phyloP scores from a whole-genome alignment of 2,797 vertebrate genomes.

The Enteromius trimaculatus region DNA sequence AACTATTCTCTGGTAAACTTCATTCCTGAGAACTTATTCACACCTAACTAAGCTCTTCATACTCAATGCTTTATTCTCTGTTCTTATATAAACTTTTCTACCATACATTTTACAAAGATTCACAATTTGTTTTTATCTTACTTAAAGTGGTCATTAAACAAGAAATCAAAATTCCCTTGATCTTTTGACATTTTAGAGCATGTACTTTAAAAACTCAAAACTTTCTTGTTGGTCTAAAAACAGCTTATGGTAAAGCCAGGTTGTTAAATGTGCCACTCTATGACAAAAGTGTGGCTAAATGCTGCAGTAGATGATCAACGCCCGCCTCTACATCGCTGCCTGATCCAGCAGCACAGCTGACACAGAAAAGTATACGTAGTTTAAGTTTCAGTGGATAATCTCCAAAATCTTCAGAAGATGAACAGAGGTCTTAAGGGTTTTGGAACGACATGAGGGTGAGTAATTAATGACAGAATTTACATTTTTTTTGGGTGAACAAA shows the following conservation, averaged over 20 bases:
- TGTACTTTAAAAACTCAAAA: not conserved
- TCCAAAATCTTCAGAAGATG: too few species aligned
- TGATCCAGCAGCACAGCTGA: not conserved
- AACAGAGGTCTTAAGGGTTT: too few species aligned
- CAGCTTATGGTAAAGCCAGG: not conserved
- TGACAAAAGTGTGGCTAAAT: not conserved
- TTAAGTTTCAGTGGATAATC: too few species aligned
- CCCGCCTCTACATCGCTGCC: not conserved
- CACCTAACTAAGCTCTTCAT: not conserved
- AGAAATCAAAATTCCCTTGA: not conserved
- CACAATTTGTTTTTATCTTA: not conserved
- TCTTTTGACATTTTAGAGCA: not conserved
- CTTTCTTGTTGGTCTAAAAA: not conserved
- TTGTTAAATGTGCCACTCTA: not conserved
- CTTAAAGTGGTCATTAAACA: not conserved
- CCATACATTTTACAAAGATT: not conserved
- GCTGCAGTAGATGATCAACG: not conserved
- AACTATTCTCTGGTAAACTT: not conserved
- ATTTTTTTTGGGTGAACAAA: too few species aligned
- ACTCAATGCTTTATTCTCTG: not conserved
- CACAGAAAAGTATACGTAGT: too few species aligned
- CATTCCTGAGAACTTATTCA: constrained; percentile 12
- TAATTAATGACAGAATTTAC: not conserved
- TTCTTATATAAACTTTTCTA: constrained; percentile 3
- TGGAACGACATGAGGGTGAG: too few species aligned